A percentile compares a stretch with the other conserved stretches of the same genome.
These are phyloP conservation scores for Thunnus albacares DNA, from an alignment of 2,797 vertebrate genomes.

Conservation along the genomic window DNA sequence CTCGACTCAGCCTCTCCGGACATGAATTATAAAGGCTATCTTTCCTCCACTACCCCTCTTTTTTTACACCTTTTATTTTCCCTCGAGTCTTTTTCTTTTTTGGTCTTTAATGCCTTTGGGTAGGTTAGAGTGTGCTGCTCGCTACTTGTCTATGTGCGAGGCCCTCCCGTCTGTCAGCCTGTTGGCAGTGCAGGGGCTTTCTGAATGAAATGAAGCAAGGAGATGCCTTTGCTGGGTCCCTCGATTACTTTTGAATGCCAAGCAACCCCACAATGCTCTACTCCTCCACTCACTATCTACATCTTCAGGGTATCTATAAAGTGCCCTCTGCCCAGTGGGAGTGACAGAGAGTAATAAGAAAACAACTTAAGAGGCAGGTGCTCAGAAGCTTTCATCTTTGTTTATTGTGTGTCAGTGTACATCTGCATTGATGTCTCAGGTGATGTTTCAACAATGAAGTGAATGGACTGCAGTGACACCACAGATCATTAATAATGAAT, in stretches of 20 bases:
- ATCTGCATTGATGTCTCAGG: conserved; percentile 60
- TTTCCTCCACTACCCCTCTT: conserved; percentile 27
- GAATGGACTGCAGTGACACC: conserved; percentile 71
- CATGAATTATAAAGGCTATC: conserved; percentile 78
- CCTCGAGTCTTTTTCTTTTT: conserved; percentile 52
- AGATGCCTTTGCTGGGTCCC: conserved; percentile 49
- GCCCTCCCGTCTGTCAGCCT: conserved; percentile 65
- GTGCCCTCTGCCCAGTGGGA: conserved; percentile 64
- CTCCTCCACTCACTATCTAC: conserved; percentile 60
- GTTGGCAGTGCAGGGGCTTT: conserved; percentile 60
- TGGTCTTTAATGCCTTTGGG: conserved; percentile 67
- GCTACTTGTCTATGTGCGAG: conserved; percentile 45
- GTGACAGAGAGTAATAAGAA: conserved; percentile 72
- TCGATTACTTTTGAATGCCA: conserved; percentile 70
- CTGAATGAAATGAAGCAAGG: conserved; percentile 67
- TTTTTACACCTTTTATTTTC: conserved; percentile 57
- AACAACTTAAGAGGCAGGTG: conserved; percentile 68
- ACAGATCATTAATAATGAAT: conserved; percentile 81
- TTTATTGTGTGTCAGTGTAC: conserved; percentile 46
- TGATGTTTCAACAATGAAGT: conserved; percentile 73
- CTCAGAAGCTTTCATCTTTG: conserved; percentile 62
- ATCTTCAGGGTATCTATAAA: conserved; percentile 75
- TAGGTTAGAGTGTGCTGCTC: conserved; percentile 24
- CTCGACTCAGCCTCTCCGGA: conserved; percentile 60
- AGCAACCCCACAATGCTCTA: conserved; percentile 62